Base-by-base conservation (phyloP, 2,113 vertebrate genomes). In the Craseonycteris thonglongyai region DNA sequence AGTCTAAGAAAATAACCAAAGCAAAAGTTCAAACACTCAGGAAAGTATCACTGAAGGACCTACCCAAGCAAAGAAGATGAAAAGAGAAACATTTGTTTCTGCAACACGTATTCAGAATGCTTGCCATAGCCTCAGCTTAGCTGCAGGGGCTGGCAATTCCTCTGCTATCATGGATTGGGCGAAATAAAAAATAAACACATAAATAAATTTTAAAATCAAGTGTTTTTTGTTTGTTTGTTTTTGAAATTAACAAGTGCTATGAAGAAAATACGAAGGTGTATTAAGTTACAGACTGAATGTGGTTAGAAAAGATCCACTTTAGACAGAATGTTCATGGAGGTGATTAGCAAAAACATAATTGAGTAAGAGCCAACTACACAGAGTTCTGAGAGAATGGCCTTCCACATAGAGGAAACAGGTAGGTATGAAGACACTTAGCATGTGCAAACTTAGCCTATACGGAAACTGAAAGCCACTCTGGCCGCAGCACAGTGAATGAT, bases 1-100 rank as follows among this genome's bases (percentile, higher is more conserved):
- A 40, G 18, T 92, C 69, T 75, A 74, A 58, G 16, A 93, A 89
- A 89, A 83, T 90, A 93, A 89, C 18, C 14, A 95, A 89, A 94
- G 78, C 79, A 96, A 83, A 61, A 38, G 13, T 85, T 89, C 8
- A 58, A 84, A 79, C 54, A 79, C 22, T 91, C 56, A 79, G 66
- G 47, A 86, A 72, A 79, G 30, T 35, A 63, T 80, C 45, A 26
- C 69, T 84, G 58, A 94, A 68, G 71, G 69, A 75, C 16, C n/a
- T 40, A 28, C 5, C 30, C 33, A 63, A 56, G 33, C 9, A 71
- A 76, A 26, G n/a, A 82, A 35, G 38, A 42, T 8, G 8, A 54
- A 85, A 56, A 26, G 15, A 66, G 18, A 10, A 4, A 8, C 15
- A 15, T 26, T 71, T 35, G 14, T 79, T 89, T 42, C 28, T 18